Base-by-base conservation (phyloP, 2,888 invertebrate genomes). In the Syrista parreyssii region DNA sequence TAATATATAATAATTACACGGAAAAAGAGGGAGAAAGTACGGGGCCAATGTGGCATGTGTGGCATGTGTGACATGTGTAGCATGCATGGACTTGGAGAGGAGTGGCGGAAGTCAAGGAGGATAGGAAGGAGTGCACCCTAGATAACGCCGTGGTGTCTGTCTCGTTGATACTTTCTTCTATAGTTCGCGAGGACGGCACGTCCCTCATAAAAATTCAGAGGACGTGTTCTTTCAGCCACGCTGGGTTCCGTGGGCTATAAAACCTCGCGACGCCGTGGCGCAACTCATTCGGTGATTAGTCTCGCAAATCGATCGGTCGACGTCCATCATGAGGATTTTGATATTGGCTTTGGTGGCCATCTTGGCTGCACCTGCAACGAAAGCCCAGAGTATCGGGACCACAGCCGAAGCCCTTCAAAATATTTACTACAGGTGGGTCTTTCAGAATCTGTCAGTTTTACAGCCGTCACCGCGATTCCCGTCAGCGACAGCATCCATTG, bases 231-330 rank as follows among this genome's bases (percentile, higher is more conserved):
- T n/a, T n/a, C n/a, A n/a, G n/a, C n/a, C n/a, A n/a, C 78, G 85
- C 76, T 81, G 81, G 85, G 86, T 84, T 79, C 86, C 86, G 86
- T 83, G 87, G 86, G 84, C 87, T 91, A 91, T 91, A 91, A 90
- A 91, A 90, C 89, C 86, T 86, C 86, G 87, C 84, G 84, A 86
- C 88, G 84, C 84, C 84, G 86, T 86, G 83, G 83, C 85, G 81
- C 82, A 84, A 87, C 87, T 87, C 91, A 91, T 90, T 91, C 91
- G 90, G 89, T 89, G 87, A 86, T 89, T 88, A 85, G 88, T 86
- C 85, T 89, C 83, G 86, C 88, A 85, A 89, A 88, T 89, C 88
- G 88, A 86, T 88, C 85, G 84, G 82, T 82, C 87, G 78, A 78
- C 80, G 82, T 78, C 75, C 83, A 83, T 80, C 87, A 91, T 91